Evolutionary conservation across 1,140 invertebrate genomes (phyloP), one percentile per base, ranked within the genome.

Genomic region (Panagrolaimus sp.): DNA sequence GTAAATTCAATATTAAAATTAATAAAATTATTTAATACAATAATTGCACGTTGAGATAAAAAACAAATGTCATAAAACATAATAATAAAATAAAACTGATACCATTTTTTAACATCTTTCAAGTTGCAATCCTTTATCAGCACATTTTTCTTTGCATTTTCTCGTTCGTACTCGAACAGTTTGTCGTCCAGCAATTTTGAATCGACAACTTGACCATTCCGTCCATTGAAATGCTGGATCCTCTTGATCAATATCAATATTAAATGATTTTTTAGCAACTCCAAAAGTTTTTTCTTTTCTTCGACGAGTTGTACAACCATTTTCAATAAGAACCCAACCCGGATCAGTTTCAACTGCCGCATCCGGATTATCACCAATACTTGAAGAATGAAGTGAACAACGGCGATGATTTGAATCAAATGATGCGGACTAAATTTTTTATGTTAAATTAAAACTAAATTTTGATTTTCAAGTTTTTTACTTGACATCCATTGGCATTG

Each of bases 291-390:
- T 17, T 64, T 32, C 15, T 43, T 64, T 64, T 43, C 38, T 32
- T 32, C 63, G 28, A 15, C 38, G 28, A 17, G 14, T 21, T 24
- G 28, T 64, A 43, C 63, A 64, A 17, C 63, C 63, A 38, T 64
- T 64, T 64, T 64, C 63, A 64, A 64, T 64, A 28, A 64, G 28
- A 32, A 64, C 63, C 63, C 63, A 64, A 4, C 63, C 63, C 5
- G 28, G 17, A 43, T 64, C 63, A 43, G 63, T 43, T 24, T 64
- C 63, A 17, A 24, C 63, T 43, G 43, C 28, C 17, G 43, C 63
- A 43, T 32, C 32, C 8, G 63, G 63, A 28, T 64, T 43, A 64
- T 64, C 63, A 17, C 63, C 63, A 64, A 64, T 64, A 64, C 28
- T 64, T 43, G 28, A 9, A 21, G 63, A 12, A 64, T 58, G 52